phyloP scores from a whole-genome alignment of 2,113 vertebrate species.

The Plestiodon gilberti region DNA sequence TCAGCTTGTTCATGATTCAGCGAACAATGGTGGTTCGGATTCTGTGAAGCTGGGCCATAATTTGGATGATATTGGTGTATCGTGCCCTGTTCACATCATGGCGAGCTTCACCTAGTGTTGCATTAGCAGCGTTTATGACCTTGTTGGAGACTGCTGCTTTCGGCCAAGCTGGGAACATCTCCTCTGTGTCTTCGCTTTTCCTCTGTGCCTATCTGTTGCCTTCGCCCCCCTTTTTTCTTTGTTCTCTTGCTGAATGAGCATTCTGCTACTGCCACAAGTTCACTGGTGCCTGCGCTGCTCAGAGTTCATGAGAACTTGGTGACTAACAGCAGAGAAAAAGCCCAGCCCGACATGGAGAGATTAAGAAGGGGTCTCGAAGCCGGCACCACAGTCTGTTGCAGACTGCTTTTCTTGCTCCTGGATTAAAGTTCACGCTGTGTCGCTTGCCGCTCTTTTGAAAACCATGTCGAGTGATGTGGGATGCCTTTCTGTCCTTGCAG shows the following conservation, averaged over 20 bases:
- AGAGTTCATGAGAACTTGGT: constrained; percentile 65
- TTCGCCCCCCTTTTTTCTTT: not conserved
- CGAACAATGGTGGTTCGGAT: too few relatives aligned
- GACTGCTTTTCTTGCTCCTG: constrained; percentile 59
- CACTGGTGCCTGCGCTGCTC: constrained; percentile 27
- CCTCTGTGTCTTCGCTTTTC: constrained; percentile 1
- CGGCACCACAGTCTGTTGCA: constrained; percentile 4
- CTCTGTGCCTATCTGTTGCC: not conserved
- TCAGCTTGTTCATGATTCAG: too few relatives aligned
- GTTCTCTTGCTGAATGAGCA: constrained; percentile 13
- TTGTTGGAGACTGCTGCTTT: not conserved
- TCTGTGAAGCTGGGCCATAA: too few relatives aligned
- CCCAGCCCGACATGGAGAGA: not conserved
- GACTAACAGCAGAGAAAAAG: constrained; percentile 41
- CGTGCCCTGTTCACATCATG: rapidly evolving
- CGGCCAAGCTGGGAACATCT: not conserved
- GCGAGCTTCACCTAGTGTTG: not conserved
- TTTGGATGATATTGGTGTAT: not conserved
- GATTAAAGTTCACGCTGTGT: constrained; percentile 66
- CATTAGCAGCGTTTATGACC: not conserved
- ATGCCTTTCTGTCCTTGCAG: constrained; percentile 47
- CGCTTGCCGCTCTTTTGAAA: constrained; percentile 61
- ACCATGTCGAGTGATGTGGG: constrained; percentile 60
- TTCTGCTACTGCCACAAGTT: constrained; percentile 34
- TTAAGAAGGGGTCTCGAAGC: constrained; percentile 23